A percentile compares a stretch with the other conserved stretches of the same genome.
Evolutionary conservation across 2,888 invertebrate genomes (phyloP).

Genomic region (Fragum fragum): DNA sequence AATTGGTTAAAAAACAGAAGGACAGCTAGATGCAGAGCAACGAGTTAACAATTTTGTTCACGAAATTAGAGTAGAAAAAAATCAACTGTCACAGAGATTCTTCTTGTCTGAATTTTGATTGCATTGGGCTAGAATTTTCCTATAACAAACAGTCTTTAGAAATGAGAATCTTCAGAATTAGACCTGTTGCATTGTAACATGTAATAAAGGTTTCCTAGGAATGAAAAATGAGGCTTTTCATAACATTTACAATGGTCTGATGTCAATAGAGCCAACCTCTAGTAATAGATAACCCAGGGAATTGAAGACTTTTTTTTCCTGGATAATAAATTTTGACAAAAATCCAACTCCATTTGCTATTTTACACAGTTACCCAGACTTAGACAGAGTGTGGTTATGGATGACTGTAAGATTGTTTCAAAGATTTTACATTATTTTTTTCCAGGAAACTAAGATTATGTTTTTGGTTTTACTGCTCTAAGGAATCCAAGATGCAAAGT

Average conservation of each 20-base stretch:
- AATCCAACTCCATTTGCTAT: constrained; percentile 11
- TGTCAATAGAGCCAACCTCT: constrained; percentile 5
- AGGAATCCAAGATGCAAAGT: too few relatives aligned
- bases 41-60: too few relatives aligned
- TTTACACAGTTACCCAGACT: constrained; percentile 3
- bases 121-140: constrained; percentile 6
- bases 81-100: neutral
- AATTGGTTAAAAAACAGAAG: too few relatives aligned
- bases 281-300: constrained; percentile 8
- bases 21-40: too few relatives aligned
- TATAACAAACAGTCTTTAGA: neutral
- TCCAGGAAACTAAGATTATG: too few relatives aligned
- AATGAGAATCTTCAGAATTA: neutral
- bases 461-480: too few relatives aligned
- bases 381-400: too few relatives aligned
- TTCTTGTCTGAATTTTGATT: neutral
- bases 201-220: constrained; percentile 11
- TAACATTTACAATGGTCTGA: constrained; percentile 10
- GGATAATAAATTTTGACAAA: constrained; percentile 10
- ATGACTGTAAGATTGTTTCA: too few relatives aligned
- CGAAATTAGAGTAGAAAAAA: neutral
- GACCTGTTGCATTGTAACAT: constrained; percentile 4
- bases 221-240: constrained; percentile 17
- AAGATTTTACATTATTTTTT: too few relatives aligned
- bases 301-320: constrained; percentile 4